Conservation (phyloP, 2,113 vertebrate species). For the Xiphophorus maculatus region DNA sequence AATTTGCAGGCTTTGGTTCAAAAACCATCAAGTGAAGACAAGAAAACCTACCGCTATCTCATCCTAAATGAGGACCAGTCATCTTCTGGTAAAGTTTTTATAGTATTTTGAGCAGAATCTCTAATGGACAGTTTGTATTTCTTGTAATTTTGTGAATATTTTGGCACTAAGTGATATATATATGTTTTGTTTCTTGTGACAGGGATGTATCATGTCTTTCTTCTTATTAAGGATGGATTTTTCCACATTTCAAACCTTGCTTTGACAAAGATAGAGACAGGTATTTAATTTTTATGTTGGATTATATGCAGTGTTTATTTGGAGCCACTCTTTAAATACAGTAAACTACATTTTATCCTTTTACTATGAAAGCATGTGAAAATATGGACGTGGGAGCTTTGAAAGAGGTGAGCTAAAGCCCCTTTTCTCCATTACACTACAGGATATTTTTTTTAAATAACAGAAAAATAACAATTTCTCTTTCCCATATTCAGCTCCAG, state of each 20-base stretch:
- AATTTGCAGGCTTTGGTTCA: constrained; percentile 81
- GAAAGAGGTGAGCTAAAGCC: constrained; percentile 80
- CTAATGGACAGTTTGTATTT: not conserved
- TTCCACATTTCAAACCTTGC: constrained; percentile 88
- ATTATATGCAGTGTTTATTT: not conserved
- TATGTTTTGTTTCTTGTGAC: constrained; percentile 18
- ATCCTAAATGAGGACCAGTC: constrained; percentile 81
- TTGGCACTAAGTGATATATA: not conserved
- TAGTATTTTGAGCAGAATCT: not conserved
- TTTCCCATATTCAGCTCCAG: constrained; percentile 83
- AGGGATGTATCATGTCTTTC: constrained; percentile 88
- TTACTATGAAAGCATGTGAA: constrained; percentile 80
- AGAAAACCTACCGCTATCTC: constrained; percentile 84
- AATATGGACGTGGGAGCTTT: constrained; percentile 81
- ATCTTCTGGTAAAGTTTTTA: constrained; percentile 78
- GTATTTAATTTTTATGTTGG: constrained; percentile 66
- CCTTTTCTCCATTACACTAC: not conserved
- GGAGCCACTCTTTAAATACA: not conserved
- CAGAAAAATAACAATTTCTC: not conserved
- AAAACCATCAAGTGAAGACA: constrained; percentile 65
- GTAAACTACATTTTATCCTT: constrained; percentile 16
- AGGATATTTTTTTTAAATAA: not conserved
- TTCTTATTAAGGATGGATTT: constrained; percentile 86
- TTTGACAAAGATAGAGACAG: constrained; percentile 85
- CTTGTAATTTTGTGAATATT: not conserved